Evolutionary conservation across 30 jellyfish, hydroid and myxozoan species (phyloP), one percentile per base, ranked within the genome.

Genomic region (Aurelia aurita): DNA sequence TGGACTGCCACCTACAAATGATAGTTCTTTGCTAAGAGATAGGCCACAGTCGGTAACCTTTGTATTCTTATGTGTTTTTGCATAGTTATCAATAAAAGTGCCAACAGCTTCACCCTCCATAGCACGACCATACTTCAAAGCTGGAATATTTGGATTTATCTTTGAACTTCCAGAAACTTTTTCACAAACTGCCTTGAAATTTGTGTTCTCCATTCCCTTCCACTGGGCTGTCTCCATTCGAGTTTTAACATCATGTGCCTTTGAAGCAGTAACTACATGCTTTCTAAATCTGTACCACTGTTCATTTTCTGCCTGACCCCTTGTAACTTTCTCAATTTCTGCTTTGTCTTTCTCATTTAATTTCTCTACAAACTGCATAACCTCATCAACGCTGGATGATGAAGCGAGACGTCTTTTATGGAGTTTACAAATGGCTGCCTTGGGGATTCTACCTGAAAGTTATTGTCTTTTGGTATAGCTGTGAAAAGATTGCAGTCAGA

Each of bases 181-280:
- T 53, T 77, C 78, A 70, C 60, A 43, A 25, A 51, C 54, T 54
- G 61, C 88, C 47, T n/a, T 75, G 66, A 90, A 87, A 35, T 45
- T 22, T 69, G 63, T 69, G 15, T 31, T 44, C 10, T 34, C 63
- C 25, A 32, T 22, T 22, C 39, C 87, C 26, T 58, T 14, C 69
- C 31, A 47, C 55, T 47, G 51, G 28, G 71, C 73, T 18, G 39
- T 73, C 26, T 6, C 86, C 73, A 73, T 73, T 15, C 73, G 39
- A 2, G 73, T 55, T 25, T 73, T 73, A 23, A 73, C 86, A 22
- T 72, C 58, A 58, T 75, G 87, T 20, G 32, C 80, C 71, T 63
- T 80, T 27, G 91, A 80, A 49, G 91, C 91, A 63, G 91, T 31
- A 32, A 80, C 18, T 22, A 80, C 88, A 44, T 25, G 77, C 54